phyloP scores from a whole-genome alignment of 2,888 invertebrate species.

The Fragum fragum region DNA sequence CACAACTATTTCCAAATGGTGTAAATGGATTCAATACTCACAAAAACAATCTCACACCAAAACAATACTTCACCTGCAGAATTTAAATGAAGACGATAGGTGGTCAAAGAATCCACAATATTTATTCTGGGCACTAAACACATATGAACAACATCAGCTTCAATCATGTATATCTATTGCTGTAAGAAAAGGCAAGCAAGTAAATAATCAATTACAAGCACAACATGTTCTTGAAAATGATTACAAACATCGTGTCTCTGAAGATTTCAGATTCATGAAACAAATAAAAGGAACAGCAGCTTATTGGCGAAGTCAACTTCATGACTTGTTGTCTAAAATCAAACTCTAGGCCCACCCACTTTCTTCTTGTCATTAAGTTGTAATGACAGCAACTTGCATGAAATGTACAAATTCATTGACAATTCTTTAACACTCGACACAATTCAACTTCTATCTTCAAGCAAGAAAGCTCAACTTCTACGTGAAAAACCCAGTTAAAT shows the following conservation, averaged over 20 bases:
- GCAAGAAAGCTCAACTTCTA: constrained; percentile 22
- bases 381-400: constrained; percentile 45
- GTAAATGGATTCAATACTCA: constrained; percentile 12
- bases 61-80: constrained; percentile 44
- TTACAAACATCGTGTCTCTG: constrained; percentile 21
- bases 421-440: constrained; percentile 18
- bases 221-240: constrained; percentile 11
- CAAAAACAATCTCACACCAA: constrained; percentile 1
- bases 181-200: constrained; percentile 21
- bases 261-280: constrained; percentile 54
- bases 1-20: constrained; percentile 45
- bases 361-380: constrained; percentile 48
- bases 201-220: constrained; percentile 12
- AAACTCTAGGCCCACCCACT: constrained; percentile 44
- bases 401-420: constrained; percentile 43
- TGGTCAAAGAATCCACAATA: constrained; percentile 37
- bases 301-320: constrained; percentile 46
- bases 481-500: constrained; percentile 34
- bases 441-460: constrained; percentile 12
- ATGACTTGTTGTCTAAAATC: constrained; percentile 45
- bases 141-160: constrained; percentile 38
- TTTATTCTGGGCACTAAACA: constrained; percentile 46
- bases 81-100: constrained; percentile 35
- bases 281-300: constrained; percentile 44
- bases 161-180: constrained; percentile 38